Evolutionary conservation across 2,888 invertebrate genomes (phyloP).

Genomic region (Theodoxus fluviatilis): DNA sequence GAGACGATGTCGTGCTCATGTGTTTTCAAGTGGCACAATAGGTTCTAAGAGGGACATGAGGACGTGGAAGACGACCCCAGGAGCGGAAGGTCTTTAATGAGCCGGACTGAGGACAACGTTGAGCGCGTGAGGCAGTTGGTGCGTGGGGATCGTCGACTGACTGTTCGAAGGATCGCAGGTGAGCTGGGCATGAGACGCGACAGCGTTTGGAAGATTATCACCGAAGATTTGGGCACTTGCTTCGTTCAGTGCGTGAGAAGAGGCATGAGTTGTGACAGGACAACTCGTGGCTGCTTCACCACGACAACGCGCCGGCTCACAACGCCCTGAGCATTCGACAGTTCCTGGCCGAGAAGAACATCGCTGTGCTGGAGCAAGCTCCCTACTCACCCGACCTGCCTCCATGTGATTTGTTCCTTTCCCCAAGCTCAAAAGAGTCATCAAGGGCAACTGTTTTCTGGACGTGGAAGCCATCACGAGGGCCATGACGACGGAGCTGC

Average conservation of each 20-base stretch:
- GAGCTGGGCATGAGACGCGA: too few relatives aligned
- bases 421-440: conserved; percentile 10
- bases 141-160: too few relatives aligned
- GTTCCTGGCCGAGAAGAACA: conserved; percentile 21
- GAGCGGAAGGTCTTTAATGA: too few relatives aligned
- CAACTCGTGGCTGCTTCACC: conserved; percentile 21
- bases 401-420: conserved; percentile 11
- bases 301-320: neutral
- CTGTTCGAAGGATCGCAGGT: too few relatives aligned
- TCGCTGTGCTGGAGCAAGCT: conserved; percentile 15
- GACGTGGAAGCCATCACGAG: conserved; percentile 10
- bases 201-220: too few relatives aligned
- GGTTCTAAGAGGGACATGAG: too few relatives aligned
- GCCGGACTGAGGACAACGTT: too few relatives aligned
- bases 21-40: too few relatives aligned
- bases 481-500: conserved; percentile 5
- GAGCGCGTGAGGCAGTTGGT: too few relatives aligned
- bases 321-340: conserved; percentile 21
- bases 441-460: neutral
- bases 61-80: too few relatives aligned
- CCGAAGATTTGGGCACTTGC: too few relatives aligned
- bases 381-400: conserved; percentile 16
- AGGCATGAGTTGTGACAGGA: conserved; percentile 19
- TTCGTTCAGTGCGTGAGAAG: conserved; percentile 17
- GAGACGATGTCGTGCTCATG: too few relatives aligned